A percentile compares a stretch with the other conserved stretches of the same genome.
Evolutionary conservation across 2,113 vertebrate genomes (phyloP).

Genomic region (Monarcha castaneiventris): DNA sequence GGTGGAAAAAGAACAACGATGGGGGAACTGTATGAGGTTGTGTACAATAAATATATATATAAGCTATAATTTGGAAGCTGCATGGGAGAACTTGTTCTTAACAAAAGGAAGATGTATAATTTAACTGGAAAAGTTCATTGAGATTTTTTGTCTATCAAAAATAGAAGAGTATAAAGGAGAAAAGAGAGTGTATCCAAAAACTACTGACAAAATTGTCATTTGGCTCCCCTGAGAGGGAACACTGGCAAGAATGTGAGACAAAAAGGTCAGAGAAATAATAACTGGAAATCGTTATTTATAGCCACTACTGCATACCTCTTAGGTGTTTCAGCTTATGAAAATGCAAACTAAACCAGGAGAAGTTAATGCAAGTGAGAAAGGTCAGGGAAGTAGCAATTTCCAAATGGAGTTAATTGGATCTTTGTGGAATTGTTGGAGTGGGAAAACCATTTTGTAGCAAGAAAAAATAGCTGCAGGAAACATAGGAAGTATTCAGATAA

Average conservation of each 20-base stretch:
- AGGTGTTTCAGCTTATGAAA: background rate
- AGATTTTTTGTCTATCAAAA: background rate
- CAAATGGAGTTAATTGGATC: background rate
- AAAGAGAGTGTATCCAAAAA: background rate
- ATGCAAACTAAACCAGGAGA: background rate
- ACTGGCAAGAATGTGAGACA: background rate
- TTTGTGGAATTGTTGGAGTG: background rate
- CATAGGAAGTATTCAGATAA: background rate
- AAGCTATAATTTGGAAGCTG: background rate
- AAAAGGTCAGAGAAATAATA: constrained; percentile 37
- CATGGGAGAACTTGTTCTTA: background rate
- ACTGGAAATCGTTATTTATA: constrained; percentile 38
- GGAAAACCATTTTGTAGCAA: background rate
- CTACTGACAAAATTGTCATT: background rate
- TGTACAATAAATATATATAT: background rate
- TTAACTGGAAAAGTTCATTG: background rate
- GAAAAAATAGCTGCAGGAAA: background rate
- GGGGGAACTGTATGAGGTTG: background rate
- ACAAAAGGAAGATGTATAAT: background rate
- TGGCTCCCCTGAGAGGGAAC: background rate
- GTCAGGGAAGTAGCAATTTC: background rate
- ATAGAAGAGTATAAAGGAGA: background rate
- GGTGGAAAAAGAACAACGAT: background rate
- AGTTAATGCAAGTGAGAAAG: background rate
- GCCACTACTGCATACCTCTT: background rate